Conservation (phyloP, 2,113 vertebrate genomes). For the Halcyon senegalensis region DNA sequence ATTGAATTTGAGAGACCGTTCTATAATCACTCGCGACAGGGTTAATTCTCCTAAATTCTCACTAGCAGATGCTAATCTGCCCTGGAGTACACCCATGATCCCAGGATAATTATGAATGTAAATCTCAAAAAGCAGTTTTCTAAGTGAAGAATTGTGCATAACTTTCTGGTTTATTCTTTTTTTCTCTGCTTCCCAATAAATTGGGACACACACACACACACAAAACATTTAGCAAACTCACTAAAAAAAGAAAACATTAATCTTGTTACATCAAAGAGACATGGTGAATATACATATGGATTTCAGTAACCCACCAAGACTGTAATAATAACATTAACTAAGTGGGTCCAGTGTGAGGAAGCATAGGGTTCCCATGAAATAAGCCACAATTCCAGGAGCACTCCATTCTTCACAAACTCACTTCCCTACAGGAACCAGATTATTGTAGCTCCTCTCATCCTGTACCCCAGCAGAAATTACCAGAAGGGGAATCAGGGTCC, state of each 20-base stretch:
- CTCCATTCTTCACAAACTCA: not conserved
- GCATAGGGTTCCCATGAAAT: not conserved
- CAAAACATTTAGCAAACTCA: not conserved
- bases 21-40: not conserved
- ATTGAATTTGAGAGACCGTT: not conserved
- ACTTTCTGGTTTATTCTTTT: not conserved
- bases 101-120: not conserved
- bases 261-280: not conserved
- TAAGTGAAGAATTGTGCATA: not conserved
- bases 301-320: not conserved
- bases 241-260: not conserved
- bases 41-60: slow-evolving; percentile 39
- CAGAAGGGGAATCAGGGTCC: not conserved
- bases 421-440: not conserved
- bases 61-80: slow-evolving; percentile 14
- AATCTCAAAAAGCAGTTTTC: not conserved
- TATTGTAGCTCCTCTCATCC: not conserved
- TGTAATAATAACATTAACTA: not conserved
- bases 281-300: not conserved
- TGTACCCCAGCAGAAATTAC: not conserved
- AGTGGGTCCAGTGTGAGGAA: not conserved
- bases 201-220: not conserved
- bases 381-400: not conserved
- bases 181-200: not conserved
- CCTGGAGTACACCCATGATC: not conserved